phyloP scores from a whole-genome alignment of 2,888 invertebrate species.

The Caenorhabditis sp. region DNA sequence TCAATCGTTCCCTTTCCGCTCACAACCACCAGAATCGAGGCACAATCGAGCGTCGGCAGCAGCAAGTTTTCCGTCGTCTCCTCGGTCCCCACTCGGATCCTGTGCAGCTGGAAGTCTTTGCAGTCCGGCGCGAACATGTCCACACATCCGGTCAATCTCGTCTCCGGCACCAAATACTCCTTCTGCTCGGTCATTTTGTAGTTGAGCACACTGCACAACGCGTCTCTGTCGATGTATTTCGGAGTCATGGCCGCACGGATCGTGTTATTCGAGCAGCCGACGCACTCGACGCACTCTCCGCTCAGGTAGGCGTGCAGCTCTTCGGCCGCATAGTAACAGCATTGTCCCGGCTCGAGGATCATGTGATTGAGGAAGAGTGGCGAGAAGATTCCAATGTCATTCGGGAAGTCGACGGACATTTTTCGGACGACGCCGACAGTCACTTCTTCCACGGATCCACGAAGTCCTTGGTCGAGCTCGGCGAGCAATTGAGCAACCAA shows the following conservation, averaged over 20 bases:
- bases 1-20: conserved; percentile 68
- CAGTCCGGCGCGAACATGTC: conserved; percentile 77
- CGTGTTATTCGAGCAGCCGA: conserved; percentile 99
- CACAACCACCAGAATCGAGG: conserved; percentile 74
- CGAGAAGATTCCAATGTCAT: conserved; percentile 82
- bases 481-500: conserved; percentile 55
- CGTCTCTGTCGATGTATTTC: conserved; percentile 91
- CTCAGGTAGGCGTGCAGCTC: conserved; percentile 95
- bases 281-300: conserved; percentile 98
- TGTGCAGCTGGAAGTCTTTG: conserved; percentile 75
- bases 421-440: conserved; percentile 74
- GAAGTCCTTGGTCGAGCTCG: conserved; percentile 61
- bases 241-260: conserved; percentile 96
- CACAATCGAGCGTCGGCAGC: conserved; percentile 74
- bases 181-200: conserved; percentile 82
- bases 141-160: conserved; percentile 60
- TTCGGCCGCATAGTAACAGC: conserved; percentile 92
- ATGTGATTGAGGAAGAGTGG: conserved; percentile 92
- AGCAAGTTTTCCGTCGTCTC: conserved; percentile 24
- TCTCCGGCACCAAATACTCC: conserved; percentile 71
- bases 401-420: conserved; percentile 66
- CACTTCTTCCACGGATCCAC: conserved; percentile 69
- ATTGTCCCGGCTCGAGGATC: conserved; percentile 88
- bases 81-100: conserved; percentile 62
- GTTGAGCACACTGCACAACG: conserved; percentile 85